These are phyloP conservation scores for Malurus alboscapulatus DNA, from an alignment of 2,113 vertebrate species.

Conservation along the genomic window DNA sequence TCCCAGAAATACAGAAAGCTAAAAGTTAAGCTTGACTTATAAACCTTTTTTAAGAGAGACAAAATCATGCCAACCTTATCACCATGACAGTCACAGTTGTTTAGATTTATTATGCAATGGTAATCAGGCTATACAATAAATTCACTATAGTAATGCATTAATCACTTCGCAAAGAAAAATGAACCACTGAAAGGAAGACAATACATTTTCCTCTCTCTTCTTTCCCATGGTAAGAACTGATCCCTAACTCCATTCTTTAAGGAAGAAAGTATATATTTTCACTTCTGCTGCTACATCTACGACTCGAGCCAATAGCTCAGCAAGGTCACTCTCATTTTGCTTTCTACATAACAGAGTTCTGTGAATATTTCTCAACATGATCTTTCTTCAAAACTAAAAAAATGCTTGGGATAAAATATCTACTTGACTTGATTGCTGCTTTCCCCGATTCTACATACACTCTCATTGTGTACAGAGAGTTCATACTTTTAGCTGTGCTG, in stretches of 20 bases:
- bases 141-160: slow-evolving; percentile 77
- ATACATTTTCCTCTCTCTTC: slow-evolving; percentile 58
- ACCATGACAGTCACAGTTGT: slow-evolving; percentile 71
- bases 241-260: slow-evolving; percentile 44
- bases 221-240: slow-evolving; percentile 32
- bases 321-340: background rate
- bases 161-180: slow-evolving; percentile 77
- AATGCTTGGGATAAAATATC: background rate
- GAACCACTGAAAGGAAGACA: slow-evolving; percentile 71
- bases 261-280: slow-evolving; percentile 21
- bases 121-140: slow-evolving; percentile 81
- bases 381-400: background rate
- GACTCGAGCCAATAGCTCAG: background rate
- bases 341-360: background rate
- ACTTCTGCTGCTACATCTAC: background rate
- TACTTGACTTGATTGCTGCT: background rate
- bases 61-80: slow-evolving; percentile 69
- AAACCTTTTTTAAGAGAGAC: slow-evolving; percentile 69
- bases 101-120: slow-evolving; percentile 79
- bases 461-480: background rate
- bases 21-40: slow-evolving; percentile 66
- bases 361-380: background rate
- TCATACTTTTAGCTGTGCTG: background rate
- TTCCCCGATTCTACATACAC: background rate
- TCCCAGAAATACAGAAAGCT: slow-evolving; percentile 23